These are phyloP conservation scores for Bucco capensis DNA, from an alignment of 2,113 vertebrate species.

Conservation along the genomic window DNA sequence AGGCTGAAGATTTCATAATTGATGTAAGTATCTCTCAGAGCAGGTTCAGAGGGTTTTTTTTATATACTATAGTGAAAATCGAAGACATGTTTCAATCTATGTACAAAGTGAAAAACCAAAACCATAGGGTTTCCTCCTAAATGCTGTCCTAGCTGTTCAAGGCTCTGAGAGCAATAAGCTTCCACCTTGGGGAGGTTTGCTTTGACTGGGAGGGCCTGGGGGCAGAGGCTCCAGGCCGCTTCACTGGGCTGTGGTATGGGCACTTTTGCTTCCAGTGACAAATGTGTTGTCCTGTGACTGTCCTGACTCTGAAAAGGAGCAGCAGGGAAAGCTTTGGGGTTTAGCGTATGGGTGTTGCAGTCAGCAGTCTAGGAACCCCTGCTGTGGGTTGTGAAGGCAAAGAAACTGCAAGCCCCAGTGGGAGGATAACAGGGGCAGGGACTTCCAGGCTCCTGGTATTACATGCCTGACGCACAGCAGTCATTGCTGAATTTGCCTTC, in stretches of 20 bases:
- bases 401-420: accelerated
- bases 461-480: accelerated
- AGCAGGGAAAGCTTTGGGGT: background rate
- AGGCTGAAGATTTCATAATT: slow-evolving; percentile 85
- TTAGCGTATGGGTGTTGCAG: accelerated
- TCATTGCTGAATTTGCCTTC: background rate
- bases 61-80: background rate
- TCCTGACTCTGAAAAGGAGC: background rate
- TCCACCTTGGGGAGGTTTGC: background rate
- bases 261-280: background rate
- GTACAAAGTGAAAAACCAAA: background rate
- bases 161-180: accelerated
- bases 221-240: background rate
- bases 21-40: slow-evolving; percentile 73
- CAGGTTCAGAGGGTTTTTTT: background rate
- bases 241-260: background rate
- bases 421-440: background rate
- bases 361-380: background rate
- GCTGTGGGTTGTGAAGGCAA: background rate
- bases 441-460: background rate
- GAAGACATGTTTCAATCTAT: accelerated
- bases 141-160: background rate
- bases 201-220: background rate
- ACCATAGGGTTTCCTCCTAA: background rate
- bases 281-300: background rate